Percentiles rank a stretch among this genome's conserved stretches.
Evolutionary conservation across 2,797 vertebrate species (phyloP).

Genomic region (Halcyon leucocephala): DNA sequence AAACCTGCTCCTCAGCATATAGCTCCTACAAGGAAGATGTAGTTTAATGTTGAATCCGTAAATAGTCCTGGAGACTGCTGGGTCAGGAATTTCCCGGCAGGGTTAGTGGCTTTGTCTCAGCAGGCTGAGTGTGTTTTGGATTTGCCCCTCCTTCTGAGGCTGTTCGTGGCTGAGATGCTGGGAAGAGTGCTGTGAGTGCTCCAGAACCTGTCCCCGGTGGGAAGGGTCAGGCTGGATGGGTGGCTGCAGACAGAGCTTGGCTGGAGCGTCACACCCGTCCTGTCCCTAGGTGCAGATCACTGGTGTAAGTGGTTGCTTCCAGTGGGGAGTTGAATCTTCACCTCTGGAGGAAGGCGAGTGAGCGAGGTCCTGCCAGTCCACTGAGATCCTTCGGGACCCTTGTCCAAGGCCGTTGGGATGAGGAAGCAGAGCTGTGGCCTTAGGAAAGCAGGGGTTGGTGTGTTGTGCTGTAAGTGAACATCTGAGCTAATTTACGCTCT

Average conservation of each 20-base stretch:
- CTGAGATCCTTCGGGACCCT: not conserved
- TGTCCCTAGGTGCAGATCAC: not conserved
- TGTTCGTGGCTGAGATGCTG: rapidly evolving
- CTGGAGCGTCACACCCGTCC: rapidly evolving
- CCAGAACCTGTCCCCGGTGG: not conserved
- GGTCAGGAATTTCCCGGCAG: not conserved
- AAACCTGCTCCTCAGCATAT: not conserved
- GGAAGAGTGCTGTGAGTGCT: not conserved
- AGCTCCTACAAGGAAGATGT: not conserved
- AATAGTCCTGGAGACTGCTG: not conserved
- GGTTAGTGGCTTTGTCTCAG: not conserved
- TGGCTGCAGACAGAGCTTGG: not conserved
- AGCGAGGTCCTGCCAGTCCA: not conserved
- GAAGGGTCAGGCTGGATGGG: not conserved
- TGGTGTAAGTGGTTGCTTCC: not conserved
- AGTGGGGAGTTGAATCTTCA: not conserved
- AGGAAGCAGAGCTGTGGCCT: not conserved
- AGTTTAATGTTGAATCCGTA: not conserved
- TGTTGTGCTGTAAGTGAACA: not conserved
- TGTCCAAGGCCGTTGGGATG: rapidly evolving
- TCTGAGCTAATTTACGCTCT: not conserved
- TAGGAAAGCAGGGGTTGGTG: not conserved
- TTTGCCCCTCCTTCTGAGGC: rapidly evolving
- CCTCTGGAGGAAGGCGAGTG: not conserved
- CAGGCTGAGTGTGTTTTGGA: not conserved